Base-by-base conservation (phyloP, 2,113 vertebrate species). In the Orthonyx spaldingii region DNA sequence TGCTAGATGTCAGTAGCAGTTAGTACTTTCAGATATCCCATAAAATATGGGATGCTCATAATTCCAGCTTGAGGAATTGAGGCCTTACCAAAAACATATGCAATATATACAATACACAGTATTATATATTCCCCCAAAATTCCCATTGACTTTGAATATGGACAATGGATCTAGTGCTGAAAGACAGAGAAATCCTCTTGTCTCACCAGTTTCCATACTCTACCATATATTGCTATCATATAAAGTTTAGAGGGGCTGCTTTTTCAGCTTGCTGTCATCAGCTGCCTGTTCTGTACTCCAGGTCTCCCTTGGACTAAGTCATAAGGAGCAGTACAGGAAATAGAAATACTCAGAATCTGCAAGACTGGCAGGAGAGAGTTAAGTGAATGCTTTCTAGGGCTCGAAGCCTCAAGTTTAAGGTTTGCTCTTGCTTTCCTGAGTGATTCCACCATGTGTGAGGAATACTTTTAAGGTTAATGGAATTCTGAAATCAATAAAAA, bases 401-500 rank as follows among this genome's bases (percentile, higher is more conserved):
- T 39, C 8, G 52, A 78, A 87, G 71, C 50, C 68, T 71, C 79
- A 81, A 84, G 74, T 92, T 92, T 74, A 90, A 80, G 72, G 44
- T 84, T 80, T 64, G 16, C 22, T 78, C 46, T 94, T 84, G 44
- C 57, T 84, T 93, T 89, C 13, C 53, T 86, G 88, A 90, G 37
- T 86, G 90, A 92, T 78, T 95, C 49, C 68, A 78, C 13, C 83
- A 53, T 44, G 52, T 75, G 55, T 61, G 66, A 95, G 81, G 78
- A 95, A 85, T 91, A 87, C 27, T 56, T 88, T 90, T 96, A 91
- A 94, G 76, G 79, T 77, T 94, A 95, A 93, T 88, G 68, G 79
- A 59, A 89, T 93, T 90, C 87, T 92, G 80, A 89, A 96, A 95
- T 95, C 93, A 95, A 90, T 95, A 96, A 90, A 70, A 96, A 93